Base-by-base conservation (phyloP, 2,797 vertebrate species). In the Esox lucius region DNA sequence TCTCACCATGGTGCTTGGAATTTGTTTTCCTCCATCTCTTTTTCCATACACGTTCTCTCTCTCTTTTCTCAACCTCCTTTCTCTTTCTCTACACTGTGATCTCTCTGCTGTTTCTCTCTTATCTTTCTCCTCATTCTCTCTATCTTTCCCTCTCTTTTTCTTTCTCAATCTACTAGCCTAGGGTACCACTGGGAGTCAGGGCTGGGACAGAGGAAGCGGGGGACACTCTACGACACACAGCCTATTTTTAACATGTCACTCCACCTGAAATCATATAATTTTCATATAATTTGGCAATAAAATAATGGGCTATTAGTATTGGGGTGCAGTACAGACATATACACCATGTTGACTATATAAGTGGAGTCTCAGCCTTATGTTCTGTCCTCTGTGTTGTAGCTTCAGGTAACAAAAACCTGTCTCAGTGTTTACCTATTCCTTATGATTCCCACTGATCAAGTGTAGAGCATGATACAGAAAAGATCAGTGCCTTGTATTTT, bases 201-300 rank as follows among this genome's bases (percentile, higher is more conserved):
- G 26, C 24, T 42, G 4, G 61, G 28, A 33, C 15, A 12, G 28
- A 33, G 51, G 65, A 26, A 62, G 26, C 28, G 66, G n/a, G 66
- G 66, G 3, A 68, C 67, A 22, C 66, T 42, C 26, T 15, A 51
- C 15, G 0, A 31, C 39, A 67, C 39, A 22, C 33, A 31, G 19
- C 28, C 31, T 74, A 56, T 68, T 74, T 74, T 51, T 73, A 51
- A 65, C 12, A 15, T 28, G 48, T 66, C 19, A 22, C 11, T 68
- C 72, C 72, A 24, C 39, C 64, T 22, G 64, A 67, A 66, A 67
- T 53, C 26, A 46, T 33, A 26, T 16, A 15, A 65, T 68, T 74
- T 74, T 64, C 33, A 39, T 59, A 26, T 59, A 15, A 68, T 17
- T 59, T 33, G 39, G 12, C 33, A n/a, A 69, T 68, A 49, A 28